Base-by-base conservation (phyloP, 2,888 invertebrate species). In the Campoplex nolae region DNA sequence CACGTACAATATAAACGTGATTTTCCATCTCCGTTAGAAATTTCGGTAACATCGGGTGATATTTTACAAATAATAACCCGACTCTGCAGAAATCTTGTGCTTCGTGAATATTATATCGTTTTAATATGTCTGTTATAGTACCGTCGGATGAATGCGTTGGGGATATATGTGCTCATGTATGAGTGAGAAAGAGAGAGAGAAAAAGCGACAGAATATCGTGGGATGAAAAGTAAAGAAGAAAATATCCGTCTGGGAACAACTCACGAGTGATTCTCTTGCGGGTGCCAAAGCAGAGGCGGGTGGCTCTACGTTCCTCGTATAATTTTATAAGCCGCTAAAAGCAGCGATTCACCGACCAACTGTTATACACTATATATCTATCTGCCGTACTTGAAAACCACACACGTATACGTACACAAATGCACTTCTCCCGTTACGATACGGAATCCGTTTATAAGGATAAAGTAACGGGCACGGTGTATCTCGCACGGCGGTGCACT, bases 311-410 rank as follows among this genome's bases (percentile, higher is more conserved):
- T 79, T 82, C 65, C 82, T 84, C 74, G 82, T 87, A 82, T 87
- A 87, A 87, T 87, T 84, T 84, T 84, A 84, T 87, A 84, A 87
- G 87, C 84, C 84, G 87, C 84, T 87, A 82, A 84, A 87, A 87
- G 87, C 87, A 78, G 65, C 82, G 78, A 87, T 84, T 84, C 84
- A 62, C 78, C 28, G 82, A 70, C 67, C 70, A 32, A 42, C 32
- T 73, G 76, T 67, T 56, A 54, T 68, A 42, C 68, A 38, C 51
- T 71, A 75, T 83, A 51, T 38, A n/a, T 62, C 45, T 73, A 65
- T 71, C 71, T 56, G 42, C 74, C 45, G 67, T 75, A 56, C 75
- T 82, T 65, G 77, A 73, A 86, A 74, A 70, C 54, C 82, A 45
- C 81, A 56, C 62, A 51, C 82, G 42, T 51, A 1, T 32, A 62